Evolutionary conservation across 2,797 vertebrate species (phyloP).

Genomic region (Florisuga fusca): DNA sequence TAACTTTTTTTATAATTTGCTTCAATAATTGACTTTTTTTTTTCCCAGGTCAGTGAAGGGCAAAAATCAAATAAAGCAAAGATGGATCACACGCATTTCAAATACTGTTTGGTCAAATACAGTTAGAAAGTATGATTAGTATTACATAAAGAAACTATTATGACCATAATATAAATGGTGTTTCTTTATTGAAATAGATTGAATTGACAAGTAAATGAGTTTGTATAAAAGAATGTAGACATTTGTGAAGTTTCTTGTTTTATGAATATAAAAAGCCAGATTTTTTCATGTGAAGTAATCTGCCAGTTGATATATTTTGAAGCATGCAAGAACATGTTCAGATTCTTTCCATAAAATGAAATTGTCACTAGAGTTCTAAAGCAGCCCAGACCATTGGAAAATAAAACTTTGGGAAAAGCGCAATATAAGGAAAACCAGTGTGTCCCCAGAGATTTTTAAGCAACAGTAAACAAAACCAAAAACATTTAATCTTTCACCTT

Average conservation of each 20-base stretch:
- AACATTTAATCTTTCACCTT: neutral
- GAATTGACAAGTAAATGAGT: neutral
- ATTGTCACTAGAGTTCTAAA: neutral
- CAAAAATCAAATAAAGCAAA: neutral
- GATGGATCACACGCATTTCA: neutral
- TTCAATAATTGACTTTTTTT: neutral
- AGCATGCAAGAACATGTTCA: accelerated
- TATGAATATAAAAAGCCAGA: neutral
- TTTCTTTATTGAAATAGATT: neutral
- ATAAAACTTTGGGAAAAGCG: neutral
- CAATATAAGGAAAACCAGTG: neutral
- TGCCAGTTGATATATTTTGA: neutral
- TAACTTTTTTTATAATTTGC: neutral
- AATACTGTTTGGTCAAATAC: neutral
- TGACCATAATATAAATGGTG: neutral
- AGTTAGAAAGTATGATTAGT: neutral
- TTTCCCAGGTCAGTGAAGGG: neutral
- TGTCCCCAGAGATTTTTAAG: neutral
- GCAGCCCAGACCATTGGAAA: neutral
- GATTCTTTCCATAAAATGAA: neutral
- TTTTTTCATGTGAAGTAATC: neutral
- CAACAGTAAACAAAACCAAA: neutral
- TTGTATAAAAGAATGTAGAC: neutral
- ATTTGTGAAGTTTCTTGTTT: neutral
- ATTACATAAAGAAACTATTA: neutral